Percentiles rank a stretch among this genome's conserved stretches.
These are phyloP conservation scores for Euplagia quadripunctaria DNA, from an alignment of 2,888 invertebrate genomes.

Conservation along the genomic window DNA sequence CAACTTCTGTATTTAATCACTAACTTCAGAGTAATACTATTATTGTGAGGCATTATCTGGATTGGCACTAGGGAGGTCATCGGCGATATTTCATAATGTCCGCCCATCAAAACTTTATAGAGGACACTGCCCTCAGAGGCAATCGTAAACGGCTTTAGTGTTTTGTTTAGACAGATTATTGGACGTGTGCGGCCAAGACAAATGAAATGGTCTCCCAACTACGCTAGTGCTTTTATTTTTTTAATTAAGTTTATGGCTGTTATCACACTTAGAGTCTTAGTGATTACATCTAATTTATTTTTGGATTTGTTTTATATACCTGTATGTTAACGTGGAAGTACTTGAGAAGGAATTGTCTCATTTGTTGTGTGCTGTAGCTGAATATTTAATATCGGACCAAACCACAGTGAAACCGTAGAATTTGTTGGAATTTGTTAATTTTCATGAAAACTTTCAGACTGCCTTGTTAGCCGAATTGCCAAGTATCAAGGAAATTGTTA, in stretches of 20 bases:
- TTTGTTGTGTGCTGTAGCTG: too few relatives aligned
- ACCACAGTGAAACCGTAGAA: not conserved
- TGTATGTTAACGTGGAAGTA: too few relatives aligned
- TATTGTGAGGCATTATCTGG: conserved; percentile 56
- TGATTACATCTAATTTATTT: not conserved
- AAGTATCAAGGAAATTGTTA: not conserved
- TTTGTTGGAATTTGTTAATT: not conserved
- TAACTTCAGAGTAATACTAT: conserved; percentile 47
- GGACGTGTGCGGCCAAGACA: conserved; percentile 20
- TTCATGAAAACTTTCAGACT: not conserved
- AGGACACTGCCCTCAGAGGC: conserved; percentile 60
- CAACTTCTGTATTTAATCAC: conserved; percentile 51
- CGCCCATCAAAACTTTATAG: conserved; percentile 75
- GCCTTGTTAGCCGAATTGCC: not conserved
- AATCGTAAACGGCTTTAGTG: conserved; percentile 72
- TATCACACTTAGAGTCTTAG: not conserved
- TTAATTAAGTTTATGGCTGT: not conserved
- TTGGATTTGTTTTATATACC: too few relatives aligned
- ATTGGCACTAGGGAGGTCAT: conserved; percentile 52
- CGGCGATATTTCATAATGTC: conserved; percentile 62
- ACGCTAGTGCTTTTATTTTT: conserved; percentile 7
- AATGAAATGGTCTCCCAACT: conserved; percentile 9
- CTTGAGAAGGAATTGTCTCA: too few relatives aligned
- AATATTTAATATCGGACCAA: too few relatives aligned
- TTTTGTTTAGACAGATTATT: conserved; percentile 59